Evolutionary conservation across 92 coral and sea anemone species (phyloP), one percentile per base, ranked within the genome.

Genomic region (Epizoanthus fatuus): DNA sequence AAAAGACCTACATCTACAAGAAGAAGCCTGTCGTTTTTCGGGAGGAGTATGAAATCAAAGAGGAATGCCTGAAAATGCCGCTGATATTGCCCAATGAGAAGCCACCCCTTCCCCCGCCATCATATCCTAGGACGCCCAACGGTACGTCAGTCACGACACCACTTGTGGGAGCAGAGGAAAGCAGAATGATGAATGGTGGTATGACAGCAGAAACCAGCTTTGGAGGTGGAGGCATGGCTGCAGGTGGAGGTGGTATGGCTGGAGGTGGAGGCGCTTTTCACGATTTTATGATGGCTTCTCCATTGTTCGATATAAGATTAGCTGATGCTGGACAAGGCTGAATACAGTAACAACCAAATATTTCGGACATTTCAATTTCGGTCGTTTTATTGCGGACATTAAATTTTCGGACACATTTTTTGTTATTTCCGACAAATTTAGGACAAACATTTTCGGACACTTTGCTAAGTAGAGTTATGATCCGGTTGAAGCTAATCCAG

Each of bases 41-140:
- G 63, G 99, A 97, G 69, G 99, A 97, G 81, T 97, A 91, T 39
- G 98, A 96, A 71, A 85, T 94, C 70, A 97, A 95, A 72, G 99
- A 97, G 57, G 92, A 81, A 55, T 87, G 94, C 47, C 80, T 96
- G 38, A 93, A 93, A 66, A 96, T 95, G 84, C 99, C 99, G 1
- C 72, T 95, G 42, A 95, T 95, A 29, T 79, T 96, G 7, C 98
- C 99, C 19, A 97, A 93, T 51, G 99, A 97, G 81, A 97, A 97
- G 80, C 98, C 98, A 4, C 99, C 99, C 17, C 91, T 97, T 1
- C 99, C 99, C 1, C 96, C 99, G 52, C 99, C 99, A 16, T 92
- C 96, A 40, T 97, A 95, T 80, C 92, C 98, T 2, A 92, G 95
- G 56, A 97, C 94, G 73, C 96, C 99, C 67, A 94, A 90, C 40